Percentiles rank a stretch among this genome's conserved stretches.
These are phyloP conservation scores for Hermodice carunculata DNA, from an alignment of 2,888 invertebrate species.

Conservation along the genomic window DNA sequence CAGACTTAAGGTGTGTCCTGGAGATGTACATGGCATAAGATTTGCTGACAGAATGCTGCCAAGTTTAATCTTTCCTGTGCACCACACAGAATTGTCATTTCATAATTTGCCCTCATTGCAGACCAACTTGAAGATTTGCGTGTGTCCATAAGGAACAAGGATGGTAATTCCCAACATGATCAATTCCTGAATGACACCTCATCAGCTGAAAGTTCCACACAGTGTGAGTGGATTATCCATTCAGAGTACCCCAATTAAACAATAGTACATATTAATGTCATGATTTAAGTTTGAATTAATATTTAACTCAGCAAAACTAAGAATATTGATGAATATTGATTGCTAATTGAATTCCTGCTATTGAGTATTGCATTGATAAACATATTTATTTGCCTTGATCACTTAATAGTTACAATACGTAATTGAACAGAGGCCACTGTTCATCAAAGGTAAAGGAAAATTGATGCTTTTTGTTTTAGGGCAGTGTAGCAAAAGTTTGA, in stretches of 20 bases:
- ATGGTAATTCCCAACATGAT: neutral
- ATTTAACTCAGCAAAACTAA: neutral
- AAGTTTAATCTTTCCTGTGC: too few species aligned
- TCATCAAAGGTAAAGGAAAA: too few species aligned
- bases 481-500: too few species aligned
- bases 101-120: neutral
- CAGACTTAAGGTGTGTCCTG: too few species aligned
- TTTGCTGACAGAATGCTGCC: too few species aligned
- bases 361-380: neutral
- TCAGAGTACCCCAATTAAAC: neutral
- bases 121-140: constrained; percentile 23
- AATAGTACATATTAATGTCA: too few species aligned
- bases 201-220: constrained; percentile 22
- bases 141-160: neutral
- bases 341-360: constrained; percentile 38
- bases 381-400: constrained; percentile 26
- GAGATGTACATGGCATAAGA: too few species aligned
- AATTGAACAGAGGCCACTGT: too few species aligned
- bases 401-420: too few species aligned
- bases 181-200: constrained; percentile 12
- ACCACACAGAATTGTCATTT: neutral
- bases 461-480: too few species aligned
- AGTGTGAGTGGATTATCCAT: constrained; percentile 19
- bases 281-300: constrained; percentile 1
- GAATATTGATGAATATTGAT: neutral